Evolutionary conservation across 2,797 vertebrate species (phyloP).

Genomic region (Cossypha heuglini): DNA sequence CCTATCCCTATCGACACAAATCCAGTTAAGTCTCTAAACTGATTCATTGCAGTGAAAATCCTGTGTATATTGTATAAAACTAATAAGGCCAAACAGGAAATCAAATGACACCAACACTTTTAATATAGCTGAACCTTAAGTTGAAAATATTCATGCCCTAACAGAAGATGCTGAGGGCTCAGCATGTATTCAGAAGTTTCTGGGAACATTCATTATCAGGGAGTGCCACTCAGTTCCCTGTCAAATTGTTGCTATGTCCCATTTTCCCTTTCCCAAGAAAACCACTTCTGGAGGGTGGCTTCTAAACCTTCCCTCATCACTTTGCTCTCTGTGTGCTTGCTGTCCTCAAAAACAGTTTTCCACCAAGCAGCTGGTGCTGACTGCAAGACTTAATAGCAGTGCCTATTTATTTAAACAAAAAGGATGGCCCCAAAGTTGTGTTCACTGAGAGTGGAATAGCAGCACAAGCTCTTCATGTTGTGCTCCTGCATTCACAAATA

Average conservation of each 20-base stretch:
- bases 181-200: not conserved
- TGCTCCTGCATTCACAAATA: not conserved
- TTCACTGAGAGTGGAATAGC: not conserved
- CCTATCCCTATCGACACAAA: not conserved
- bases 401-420: fast-evolving
- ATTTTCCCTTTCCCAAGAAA: not conserved
- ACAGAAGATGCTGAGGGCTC: not conserved
- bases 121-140: not conserved
- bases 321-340: not conserved
- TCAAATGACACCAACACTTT: not conserved
- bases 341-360: not conserved
- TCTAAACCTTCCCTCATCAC: not conserved
- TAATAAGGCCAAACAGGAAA: not conserved
- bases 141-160: not conserved
- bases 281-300: not conserved
- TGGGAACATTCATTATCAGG: not conserved
- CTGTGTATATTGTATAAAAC: not conserved
- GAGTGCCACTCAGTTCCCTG: not conserved
- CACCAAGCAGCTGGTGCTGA: not conserved
- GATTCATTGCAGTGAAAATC: not conserved
- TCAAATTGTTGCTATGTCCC: fast-evolving
- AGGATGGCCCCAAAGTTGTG: not conserved
- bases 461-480: not conserved
- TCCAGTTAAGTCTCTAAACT: not conserved
- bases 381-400: not conserved